Conservation (phyloP, 30 jellyfish, hydroid and myxozoan species). For the Phacellophora camtschatica region DNA sequence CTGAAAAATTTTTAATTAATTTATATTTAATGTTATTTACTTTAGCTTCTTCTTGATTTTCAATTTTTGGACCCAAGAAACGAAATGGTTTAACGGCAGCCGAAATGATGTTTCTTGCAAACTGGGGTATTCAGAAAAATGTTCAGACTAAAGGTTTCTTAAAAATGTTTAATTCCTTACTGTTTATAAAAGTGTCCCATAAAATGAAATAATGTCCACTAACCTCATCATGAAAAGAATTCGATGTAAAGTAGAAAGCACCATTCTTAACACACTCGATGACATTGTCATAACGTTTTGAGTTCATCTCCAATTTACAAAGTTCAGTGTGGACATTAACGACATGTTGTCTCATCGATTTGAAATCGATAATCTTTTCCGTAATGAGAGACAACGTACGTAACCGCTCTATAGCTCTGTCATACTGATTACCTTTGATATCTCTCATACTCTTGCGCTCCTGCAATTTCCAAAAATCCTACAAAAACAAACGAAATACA, state of each 20-base stretch:
- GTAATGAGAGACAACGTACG: not conserved
- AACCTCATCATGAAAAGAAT: conserved; percentile 12
- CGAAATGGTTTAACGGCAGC: too few relatives aligned
- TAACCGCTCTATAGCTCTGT: not conserved
- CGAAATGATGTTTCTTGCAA: too few relatives aligned
- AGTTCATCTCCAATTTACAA: not conserved
- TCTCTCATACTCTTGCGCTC: conserved; percentile 13
- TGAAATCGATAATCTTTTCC: not conserved
- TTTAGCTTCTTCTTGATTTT: not conserved
- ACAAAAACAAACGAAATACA: not conserved
- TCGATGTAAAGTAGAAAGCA: not conserved
- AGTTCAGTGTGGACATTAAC: not conserved
- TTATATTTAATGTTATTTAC: too few relatives aligned
- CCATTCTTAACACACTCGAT: not conserved
- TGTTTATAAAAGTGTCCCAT: not conserved
- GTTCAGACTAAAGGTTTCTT: too few relatives aligned
- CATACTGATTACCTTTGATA: not conserved
- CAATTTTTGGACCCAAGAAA: too few relatives aligned
- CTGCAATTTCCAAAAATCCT: conserved; percentile 44
- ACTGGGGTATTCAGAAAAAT: too few relatives aligned
- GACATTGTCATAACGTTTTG: not conserved
- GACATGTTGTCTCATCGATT: not conserved
- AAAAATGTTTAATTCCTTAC: not conserved
- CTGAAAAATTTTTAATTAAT: too few relatives aligned
- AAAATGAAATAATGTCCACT: not conserved